Base-by-base conservation (phyloP, 2,888 invertebrate species). In the Oegoconia quadripuncta region DNA sequence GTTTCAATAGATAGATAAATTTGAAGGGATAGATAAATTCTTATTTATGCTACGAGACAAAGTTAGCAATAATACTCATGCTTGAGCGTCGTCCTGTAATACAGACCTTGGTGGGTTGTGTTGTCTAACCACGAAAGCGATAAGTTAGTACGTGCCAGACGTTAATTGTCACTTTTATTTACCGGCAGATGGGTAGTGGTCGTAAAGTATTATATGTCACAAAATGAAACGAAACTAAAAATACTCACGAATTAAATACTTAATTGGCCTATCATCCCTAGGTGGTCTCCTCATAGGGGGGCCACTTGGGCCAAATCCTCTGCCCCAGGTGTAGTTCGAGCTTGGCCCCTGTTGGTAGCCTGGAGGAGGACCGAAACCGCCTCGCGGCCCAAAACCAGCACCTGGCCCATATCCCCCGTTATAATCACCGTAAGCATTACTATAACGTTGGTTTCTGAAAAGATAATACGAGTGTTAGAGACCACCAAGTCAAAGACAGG, bases 381-480 rank as follows among this genome's bases (percentile, higher is more conserved):
- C 48, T 11, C 31, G 33, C 26, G 48, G 42, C 0, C 53, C 49
- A 43, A 41, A 53, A 2, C 42, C 47, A 11, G 38, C 40, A 14
- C 43, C 54, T 6, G 59, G 64, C 3, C 69, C 64, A 48, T 74
- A 76, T 4, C 74, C 74, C 12, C 77, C 77, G 15, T 52, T 59
- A 42, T 79, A 77, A 45, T 67, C 48, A 20, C 77, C 77, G 55
- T 67, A 79, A 6, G 78, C 78, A 53, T 71, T 62, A 37, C 55
- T 59, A 37, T 77, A 79, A 6, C 63, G 66, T 16, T 64, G 48
- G 47, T 66, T 64, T 42, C 73, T 73, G 48, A 32, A 56, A 59
- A 25, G n/a, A n/a, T n/a, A n/a, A n/a, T n/a, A n/a, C n/a, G n/a
- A n/a, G n/a, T n/a, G n/a, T n/a, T n/a, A n/a, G n/a, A n/a, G n/a